Evolutionary conservation across 2,113 vertebrate genomes (phyloP), one percentile per base, ranked within the genome.

Genomic region (Grallaria varia): DNA sequence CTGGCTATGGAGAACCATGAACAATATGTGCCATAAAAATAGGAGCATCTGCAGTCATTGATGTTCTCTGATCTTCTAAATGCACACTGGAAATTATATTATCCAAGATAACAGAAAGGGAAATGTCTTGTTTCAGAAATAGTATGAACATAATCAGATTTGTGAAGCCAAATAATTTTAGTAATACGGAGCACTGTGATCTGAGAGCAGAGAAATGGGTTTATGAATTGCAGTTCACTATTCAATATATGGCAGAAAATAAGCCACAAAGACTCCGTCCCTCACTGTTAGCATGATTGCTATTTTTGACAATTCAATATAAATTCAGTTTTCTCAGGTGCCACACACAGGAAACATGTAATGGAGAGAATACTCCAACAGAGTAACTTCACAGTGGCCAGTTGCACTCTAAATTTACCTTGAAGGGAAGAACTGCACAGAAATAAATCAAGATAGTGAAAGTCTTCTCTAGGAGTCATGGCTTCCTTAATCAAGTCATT

Each of bases 61-160:
- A 69, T 96, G 91, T 73, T 93, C 77, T 94, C 55, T 87, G 58
- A 82, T 97, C 95, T 97, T 96, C 84, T 91, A 97, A 95, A 95
- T 71, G 80, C 72, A 44, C 52, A 82, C n/a, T 76, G 94, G 71
- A 96, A 97, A 96, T 95, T 93, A 11, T 92, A 95, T 95, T 94
- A 96, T 64, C 75, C 82, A 96, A 96, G 88, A 93, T 96, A 96
- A 97, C 86, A 83, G 96, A 96, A 96, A 92, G 63, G 94, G 59
- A 76, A 83, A 69, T 94, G 86, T 95, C 85, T 95, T 97, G 90
- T 88, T 94, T 96, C 93, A 95, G 87, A 96, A 93, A 94, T 80
- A 94, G 80, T 42, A 87, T 27, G 77, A 95, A 74, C 88, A 58
- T 96, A 91, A 94, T 80, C 81, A 73, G 73, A 96, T 95, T 94